Percentiles rank a stretch among this genome's conserved stretches.
Conservation (phyloP, 2,113 vertebrate species). For the Dasypus novemcinctus region DNA sequence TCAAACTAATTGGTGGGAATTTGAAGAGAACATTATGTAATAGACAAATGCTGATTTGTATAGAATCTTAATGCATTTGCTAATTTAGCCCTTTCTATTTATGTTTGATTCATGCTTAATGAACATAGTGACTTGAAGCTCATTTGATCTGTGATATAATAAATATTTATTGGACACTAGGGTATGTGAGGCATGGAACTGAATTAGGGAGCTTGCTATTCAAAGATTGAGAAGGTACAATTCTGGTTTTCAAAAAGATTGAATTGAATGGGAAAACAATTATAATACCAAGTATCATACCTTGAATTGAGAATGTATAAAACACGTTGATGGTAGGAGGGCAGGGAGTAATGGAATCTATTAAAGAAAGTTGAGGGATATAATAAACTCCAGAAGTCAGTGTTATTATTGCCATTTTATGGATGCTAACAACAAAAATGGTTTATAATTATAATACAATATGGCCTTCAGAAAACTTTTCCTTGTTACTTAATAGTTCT, state of each 20-base stretch:
- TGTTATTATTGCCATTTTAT: background rate
- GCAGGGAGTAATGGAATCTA: background rate
- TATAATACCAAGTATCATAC: background rate
- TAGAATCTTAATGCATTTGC: constrained; percentile 1
- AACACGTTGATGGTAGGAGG: background rate
- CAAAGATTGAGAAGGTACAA: background rate
- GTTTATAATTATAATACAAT: background rate
- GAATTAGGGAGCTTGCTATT: background rate
- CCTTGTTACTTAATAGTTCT: background rate
- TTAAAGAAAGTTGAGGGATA: background rate
- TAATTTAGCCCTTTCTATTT: background rate
- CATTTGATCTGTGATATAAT: background rate
- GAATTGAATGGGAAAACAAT: background rate
- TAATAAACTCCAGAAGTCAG: background rate
- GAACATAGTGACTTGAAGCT: background rate
- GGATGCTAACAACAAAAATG: background rate
- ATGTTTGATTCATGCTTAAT: background rate
- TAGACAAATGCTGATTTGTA: background rate
- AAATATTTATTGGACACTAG: background rate
- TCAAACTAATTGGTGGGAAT: background rate
- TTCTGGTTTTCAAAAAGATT: constrained; percentile 14
- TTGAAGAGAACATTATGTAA: background rate
- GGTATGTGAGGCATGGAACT: background rate
- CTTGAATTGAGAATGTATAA: background rate
- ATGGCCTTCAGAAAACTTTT: background rate